phyloP scores from a whole-genome alignment of 2,113 vertebrate species.

The Scopus umbretta region DNA sequence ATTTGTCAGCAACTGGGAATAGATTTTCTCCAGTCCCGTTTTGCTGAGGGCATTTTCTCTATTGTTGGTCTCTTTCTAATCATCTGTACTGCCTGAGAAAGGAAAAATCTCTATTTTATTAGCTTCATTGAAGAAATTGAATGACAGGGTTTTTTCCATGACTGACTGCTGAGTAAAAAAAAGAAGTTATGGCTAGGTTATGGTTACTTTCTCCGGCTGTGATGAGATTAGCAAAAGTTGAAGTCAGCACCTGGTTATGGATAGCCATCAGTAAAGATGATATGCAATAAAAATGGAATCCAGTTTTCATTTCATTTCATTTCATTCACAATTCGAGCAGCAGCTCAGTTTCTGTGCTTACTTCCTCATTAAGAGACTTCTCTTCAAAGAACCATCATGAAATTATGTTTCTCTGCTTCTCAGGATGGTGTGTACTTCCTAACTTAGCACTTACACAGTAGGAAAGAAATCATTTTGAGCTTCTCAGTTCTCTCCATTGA shows the following conservation, averaged over 20 bases:
- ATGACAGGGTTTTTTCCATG: background rate
- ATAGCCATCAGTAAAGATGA: background rate
- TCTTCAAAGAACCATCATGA: background rate
- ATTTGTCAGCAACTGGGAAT: background rate
- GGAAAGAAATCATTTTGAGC: background rate
- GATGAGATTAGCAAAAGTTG: background rate
- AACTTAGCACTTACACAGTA: background rate
- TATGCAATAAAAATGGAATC: background rate
- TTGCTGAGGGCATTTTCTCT: background rate
- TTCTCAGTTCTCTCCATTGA: background rate
- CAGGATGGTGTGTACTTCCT: background rate
- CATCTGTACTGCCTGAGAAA: background rate
- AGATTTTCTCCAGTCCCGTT: background rate
- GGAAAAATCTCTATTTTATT: background rate
- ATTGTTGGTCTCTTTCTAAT: background rate
- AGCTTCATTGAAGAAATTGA: background rate
- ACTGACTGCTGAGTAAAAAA: background rate
- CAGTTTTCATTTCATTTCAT: no score
- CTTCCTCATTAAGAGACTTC: conserved; percentile 16
- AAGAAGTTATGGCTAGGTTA: background rate
- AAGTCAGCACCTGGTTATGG: background rate
- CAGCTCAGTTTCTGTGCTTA: background rate
- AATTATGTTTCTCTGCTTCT: background rate
- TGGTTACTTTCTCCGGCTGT: background rate
- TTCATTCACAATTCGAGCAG: background rate